Base-by-base conservation (phyloP, 2,113 vertebrate species). In the Zingel zingel region DNA sequence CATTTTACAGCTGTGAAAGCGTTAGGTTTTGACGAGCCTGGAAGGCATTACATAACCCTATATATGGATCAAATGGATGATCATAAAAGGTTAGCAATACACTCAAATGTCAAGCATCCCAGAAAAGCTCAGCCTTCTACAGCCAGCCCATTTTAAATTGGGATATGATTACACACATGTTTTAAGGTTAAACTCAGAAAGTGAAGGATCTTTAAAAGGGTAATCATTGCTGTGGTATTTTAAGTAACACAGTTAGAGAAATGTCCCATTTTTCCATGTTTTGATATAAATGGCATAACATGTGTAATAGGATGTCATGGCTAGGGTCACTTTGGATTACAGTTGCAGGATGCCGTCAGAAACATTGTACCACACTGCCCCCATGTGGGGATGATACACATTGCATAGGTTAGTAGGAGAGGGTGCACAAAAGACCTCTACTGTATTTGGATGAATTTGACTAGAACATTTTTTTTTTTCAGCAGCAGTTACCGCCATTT, bases 251-350 rank as follows among this genome's bases (percentile, higher is more conserved):
- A 77, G 82, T 91, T 91, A 91, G 47, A 86, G 77, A 89, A 90
- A 91, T 84, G 83, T 77, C 82, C 87, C 56, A 88, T 92, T 91
- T 88, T 78, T 82, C 70, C 56, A 74, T 61, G 65, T 89, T 89
- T 90, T 90, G 84, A 62, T 83, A 90, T 86, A 86, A 91, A 91
- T 81, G 86, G 83, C 79, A 86, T 84, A 91, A 89, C 70, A 81
- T 88, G 70, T 85, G 65, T 91, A 92, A 94, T 67, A 79, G 87
- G 90, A 93, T 93, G 90, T 92, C 90, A 94, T 88, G 89, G 90
- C 65, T 77, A 11, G 81, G 91, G 91, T 92, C 90, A 94, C 89
- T 91, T 91, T 93, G 91, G 85, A 91, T 93, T 90, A 90, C 33
- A 69, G 67, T 23, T 57, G 69, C 84, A 58, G 21, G 39, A 84